Percentiles rank a stretch among this genome's conserved stretches.
phyloP scores from a whole-genome alignment of 2,888 invertebrate species.

The Julus scanicus region DNA sequence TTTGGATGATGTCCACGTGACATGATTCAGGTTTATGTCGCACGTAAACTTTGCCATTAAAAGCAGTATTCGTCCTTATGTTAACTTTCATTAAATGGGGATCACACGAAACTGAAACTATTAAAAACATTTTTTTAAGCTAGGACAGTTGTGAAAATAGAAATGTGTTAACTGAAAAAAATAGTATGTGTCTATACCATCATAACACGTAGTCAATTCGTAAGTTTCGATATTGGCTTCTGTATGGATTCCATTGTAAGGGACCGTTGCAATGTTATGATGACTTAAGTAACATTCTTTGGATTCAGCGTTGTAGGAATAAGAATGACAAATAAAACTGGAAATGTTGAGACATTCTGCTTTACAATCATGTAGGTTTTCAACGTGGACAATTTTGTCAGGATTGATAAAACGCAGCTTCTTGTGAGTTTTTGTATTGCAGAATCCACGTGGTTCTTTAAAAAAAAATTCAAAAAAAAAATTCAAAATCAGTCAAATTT shows the following conservation, averaged over 20 bases:
- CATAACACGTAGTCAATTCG: conserved; percentile 54
- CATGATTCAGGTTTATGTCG: conserved; percentile 59
- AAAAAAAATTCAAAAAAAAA: neutral
- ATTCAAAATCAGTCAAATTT: neutral
- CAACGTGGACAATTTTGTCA: neutral
- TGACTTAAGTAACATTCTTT: conserved; percentile 53
- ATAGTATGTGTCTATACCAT: conserved; percentile 37
- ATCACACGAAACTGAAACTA: conserved; percentile 55
- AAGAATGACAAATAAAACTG: conserved; percentile 52
- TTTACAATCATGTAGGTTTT: conserved; percentile 45
- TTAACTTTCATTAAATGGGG: conserved; percentile 58
- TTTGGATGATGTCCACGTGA: conserved; percentile 58
- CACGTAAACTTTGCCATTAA: conserved; percentile 60
- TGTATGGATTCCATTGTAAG: neutral
- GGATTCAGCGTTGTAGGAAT: conserved; percentile 47
- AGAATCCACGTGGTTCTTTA: conserved; percentile 55
- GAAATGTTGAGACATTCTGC: conserved; percentile 15
- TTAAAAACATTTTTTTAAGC: neutral
- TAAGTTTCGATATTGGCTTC: conserved; percentile 28
- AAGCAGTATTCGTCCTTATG: conserved; percentile 59
- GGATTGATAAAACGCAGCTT: conserved; percentile 14
- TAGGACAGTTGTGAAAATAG: neutral
- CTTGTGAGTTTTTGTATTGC: conserved; percentile 48
- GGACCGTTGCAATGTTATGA: conserved; percentile 43
- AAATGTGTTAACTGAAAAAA: neutral